Evolutionary conservation across 2,113 vertebrate genomes (phyloP).

Genomic region (Platanista minor): DNA sequence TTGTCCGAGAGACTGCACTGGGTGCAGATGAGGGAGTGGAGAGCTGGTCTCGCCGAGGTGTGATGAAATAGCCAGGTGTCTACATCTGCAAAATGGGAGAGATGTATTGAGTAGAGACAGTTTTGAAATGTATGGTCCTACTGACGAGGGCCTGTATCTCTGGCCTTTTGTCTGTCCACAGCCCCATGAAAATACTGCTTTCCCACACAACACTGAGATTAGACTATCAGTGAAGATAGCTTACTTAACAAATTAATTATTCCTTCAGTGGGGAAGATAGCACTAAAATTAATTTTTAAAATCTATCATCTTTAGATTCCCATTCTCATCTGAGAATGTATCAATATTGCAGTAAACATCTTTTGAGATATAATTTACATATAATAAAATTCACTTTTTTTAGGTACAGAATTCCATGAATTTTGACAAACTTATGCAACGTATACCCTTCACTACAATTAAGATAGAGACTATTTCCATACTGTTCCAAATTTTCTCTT

Average conservation of each 20-base stretch:
- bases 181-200: not conserved
- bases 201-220: not conserved
- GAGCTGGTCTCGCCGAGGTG: not conserved
- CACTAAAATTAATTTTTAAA: not conserved
- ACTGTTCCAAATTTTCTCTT: not conserved
- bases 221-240: not conserved
- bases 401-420: not conserved
- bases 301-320: not conserved
- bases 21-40: not conserved
- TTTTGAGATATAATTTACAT: not conserved
- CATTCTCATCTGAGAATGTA: not conserved
- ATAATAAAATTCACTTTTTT: not conserved
- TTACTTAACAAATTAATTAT: conserved; percentile 11
- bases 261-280: not conserved
- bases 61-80: not conserved
- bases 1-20: not conserved
- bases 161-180: not conserved
- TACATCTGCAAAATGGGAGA: not conserved
- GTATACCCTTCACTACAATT: not conserved
- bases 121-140: not conserved
- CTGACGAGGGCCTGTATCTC: not conserved
- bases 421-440: not conserved
- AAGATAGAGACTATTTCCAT: not conserved
- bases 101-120: not conserved
- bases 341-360: not conserved